These are phyloP conservation scores for Chesias legatella DNA, from an alignment of 2,888 invertebrate genomes.

Conservation along the genomic window DNA sequence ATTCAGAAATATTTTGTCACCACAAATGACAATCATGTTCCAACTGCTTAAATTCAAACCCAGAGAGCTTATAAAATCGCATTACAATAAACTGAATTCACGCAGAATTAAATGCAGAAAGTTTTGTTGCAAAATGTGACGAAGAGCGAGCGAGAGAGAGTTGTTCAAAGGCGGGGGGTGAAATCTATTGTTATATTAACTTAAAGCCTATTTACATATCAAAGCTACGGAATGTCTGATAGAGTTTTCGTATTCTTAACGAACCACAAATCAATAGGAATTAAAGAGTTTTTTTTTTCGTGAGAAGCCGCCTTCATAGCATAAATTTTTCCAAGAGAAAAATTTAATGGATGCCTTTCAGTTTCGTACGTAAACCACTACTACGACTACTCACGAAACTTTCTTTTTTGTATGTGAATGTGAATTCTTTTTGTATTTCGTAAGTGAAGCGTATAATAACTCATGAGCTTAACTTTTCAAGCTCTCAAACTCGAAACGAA, in stretches of 20 bases:
- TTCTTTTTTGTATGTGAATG: no score
- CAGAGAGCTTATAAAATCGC: constrained; percentile 15
- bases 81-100: constrained; percentile 31
- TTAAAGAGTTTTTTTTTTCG: no score
- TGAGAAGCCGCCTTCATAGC: no score
- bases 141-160: constrained; percentile 35
- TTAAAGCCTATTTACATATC: constrained; percentile 65
- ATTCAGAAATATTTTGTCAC: constrained; percentile 1
- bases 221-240: constrained; percentile 64
- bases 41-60: constrained; percentile 2
- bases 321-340: no score
- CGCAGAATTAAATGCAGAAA: constrained; percentile 21
- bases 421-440: no score
- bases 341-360: no score
- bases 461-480: no score
- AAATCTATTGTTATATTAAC: constrained; percentile 70
- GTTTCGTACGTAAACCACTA: no score
- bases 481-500: constrained; percentile 22
- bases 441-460: no score
- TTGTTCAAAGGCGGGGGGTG: constrained; percentile 22
- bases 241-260: constrained; percentile 71
- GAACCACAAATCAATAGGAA: constrained; percentile 62
- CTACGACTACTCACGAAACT: no score
- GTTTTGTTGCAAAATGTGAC: background rate
- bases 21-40: background rate